Base-by-base conservation (phyloP, 1,140 invertebrate species). In the Dufourea novaeangliae region DNA sequence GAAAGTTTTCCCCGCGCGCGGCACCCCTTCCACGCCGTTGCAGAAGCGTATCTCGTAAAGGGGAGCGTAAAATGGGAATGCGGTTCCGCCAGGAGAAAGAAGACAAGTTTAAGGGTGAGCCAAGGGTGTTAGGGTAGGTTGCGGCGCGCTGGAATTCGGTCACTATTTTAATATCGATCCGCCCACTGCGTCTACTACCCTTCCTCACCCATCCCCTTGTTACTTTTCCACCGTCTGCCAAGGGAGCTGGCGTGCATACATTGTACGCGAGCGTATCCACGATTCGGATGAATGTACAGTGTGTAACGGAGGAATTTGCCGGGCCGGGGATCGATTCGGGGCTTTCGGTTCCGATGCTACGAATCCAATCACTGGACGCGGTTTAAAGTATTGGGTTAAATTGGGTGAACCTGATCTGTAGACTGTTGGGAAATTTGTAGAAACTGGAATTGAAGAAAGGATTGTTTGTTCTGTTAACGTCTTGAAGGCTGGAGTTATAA, bases 131-230 rank as follows among this genome's bases (percentile, higher is more conserved):
- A 87, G 86, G 90, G 90, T 88, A 92, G 91, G 91, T 92, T 89
- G 88, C 80, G 86, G 85, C 77, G 79, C 85, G 82, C 79, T 86
- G 91, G 88, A 92, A 92, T 92, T 92, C 92, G 92, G 92, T 92
- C 91, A 92, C 92, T 91, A 92, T 92, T 92, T 92, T 92, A 90
- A 89, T 91, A 92, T 92, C 91, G 92, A 92, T 92, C 91, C 86
- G 82, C 72, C 84, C 79, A 78, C 52, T 44, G 34, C 41, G n/a
- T 56, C 32, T 41, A 1, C 44, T 46, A n/a, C 44, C 44, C 44
- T 46, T n/a, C 46, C 8, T 12, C 41, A 44, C 11, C 77, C 22
- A 25, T 44, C 32, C n/a, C 20, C n/a, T 6, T 44, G 14, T 37
- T 25, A 10, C 63, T 17, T 39, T 44, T 12, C 11, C 67, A 6